These are phyloP conservation scores for Dendrolimus houi DNA, from an alignment of 2,888 invertebrate species.

Conservation along the genomic window DNA sequence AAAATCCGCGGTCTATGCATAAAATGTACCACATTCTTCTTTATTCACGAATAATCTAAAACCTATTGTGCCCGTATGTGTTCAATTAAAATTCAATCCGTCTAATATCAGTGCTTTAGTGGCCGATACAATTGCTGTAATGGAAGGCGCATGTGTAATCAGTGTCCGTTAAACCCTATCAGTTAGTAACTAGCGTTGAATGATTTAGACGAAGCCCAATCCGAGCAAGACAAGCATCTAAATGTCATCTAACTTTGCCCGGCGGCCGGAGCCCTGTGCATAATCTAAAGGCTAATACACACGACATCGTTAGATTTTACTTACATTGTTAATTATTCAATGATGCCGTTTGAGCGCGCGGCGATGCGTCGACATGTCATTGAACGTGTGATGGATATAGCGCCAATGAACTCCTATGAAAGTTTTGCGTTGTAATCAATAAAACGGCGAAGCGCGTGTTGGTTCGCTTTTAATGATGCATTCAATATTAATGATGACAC, in stretches of 20 bases:
- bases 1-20: too few species aligned
- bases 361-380: slow-evolving; percentile 8
- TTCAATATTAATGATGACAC: too few species aligned
- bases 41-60: not conserved
- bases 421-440: not conserved
- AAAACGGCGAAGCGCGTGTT: too few species aligned
- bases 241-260: slow-evolving; percentile 29
- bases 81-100: not conserved
- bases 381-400: slow-evolving; percentile 6
- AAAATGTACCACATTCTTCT: not conserved
- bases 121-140: not conserved
- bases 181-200: slow-evolving; percentile 12
- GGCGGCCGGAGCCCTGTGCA: slow-evolving; percentile 13
- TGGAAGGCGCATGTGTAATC: not conserved
- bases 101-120: not conserved
- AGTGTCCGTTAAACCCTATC: not conserved
- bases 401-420: not conserved
- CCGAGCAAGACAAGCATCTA: slow-evolving; percentile 22
- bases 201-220: slow-evolving; percentile 23
- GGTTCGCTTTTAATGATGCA: too few species aligned
- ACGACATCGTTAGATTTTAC: not conserved
- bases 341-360: slow-evolving; percentile 7
- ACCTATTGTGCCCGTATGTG: not conserved
- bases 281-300: slow-evolving; percentile 7
- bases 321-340: slow-evolving; percentile 7